Base-by-base conservation (phyloP, 2,113 vertebrate species). In the Aix galericulata region DNA sequence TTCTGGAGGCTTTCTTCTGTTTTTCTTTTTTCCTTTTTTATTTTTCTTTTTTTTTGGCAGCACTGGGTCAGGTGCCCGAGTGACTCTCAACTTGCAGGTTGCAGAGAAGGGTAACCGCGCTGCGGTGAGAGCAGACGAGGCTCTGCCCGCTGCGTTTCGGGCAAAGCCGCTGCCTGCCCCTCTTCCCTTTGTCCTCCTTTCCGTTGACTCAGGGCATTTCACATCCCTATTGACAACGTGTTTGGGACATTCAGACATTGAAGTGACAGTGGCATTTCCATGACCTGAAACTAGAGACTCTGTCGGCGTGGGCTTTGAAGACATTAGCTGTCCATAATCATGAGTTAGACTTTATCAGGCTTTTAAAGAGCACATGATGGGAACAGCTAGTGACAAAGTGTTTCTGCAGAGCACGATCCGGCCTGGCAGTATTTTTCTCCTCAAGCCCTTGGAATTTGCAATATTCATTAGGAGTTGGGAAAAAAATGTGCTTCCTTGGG, bases 231-330 rank as follows among this genome's bases (percentile, higher is more conserved):
- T 96, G 97, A 98, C 96, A 97, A 97, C 2, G 97, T 97, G 97
- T 96, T 96, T 81, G 96, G 91, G 96, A 96, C 94, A 95, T 97
- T 79, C 89, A 79, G 89, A 82, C 95, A 97, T 95, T 38, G 75
- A 86, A 95, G 91, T 97, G 97, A 97, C 97, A 97, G 96, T 82
- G 86, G 94, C 96, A 94, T 96, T 96, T 95, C 92, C 90, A 89
- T 97, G 97, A 97, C 96, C 97, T 94, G 95, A 91, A 97, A 96
- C 83, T 63, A 79, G 94, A 94, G 86, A 62, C 92, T 86, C 93
- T 67, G 93, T 52, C 73, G 68, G 73, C 13, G 36, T 8, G 23
- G 73, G 88, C 92, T 97, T 88, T 93, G 90, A 93, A 92, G 94
- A 81, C 94, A 68, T 94, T 66, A 91, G 89, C 95, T 91, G 95